A percentile compares a stretch with the other conserved stretches of the same genome.
These are phyloP conservation scores for Acrocephalus kingi DNA, from an alignment of 2,113 vertebrate genomes.

Conservation along the genomic window DNA sequence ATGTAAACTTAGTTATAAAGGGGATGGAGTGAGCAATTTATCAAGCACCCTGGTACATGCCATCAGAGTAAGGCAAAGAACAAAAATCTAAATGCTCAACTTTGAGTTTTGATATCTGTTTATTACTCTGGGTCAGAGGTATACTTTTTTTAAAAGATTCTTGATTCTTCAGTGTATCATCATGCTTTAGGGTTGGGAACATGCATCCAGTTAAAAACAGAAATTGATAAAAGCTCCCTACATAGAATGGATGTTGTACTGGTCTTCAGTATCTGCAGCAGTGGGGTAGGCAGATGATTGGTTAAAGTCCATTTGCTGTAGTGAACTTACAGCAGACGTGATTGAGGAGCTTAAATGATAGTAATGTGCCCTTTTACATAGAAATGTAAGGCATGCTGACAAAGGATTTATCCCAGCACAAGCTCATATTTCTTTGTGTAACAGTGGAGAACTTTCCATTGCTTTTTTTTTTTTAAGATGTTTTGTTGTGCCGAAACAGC, in stretches of 20 bases:
- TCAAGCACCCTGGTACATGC: background rate
- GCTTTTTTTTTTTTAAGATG: background rate
- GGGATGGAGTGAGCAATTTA: background rate
- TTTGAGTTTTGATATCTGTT: background rate
- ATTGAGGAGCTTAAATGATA: background rate
- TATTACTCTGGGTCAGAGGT: background rate
- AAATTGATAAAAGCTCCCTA: background rate
- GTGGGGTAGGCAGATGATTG: background rate
- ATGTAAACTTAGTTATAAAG: background rate
- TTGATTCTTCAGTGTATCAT: background rate
- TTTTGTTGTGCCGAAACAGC: background rate
- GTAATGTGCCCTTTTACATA: background rate
- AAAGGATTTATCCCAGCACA: background rate
- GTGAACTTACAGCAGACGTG: background rate
- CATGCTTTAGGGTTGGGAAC: background rate
- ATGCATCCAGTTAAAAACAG: background rate
- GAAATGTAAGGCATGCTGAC: background rate
- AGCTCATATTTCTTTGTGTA: background rate
- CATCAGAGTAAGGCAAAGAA: background rate
- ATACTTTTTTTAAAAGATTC: background rate
- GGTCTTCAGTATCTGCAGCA: background rate
- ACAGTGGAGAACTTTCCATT: slow-evolving; percentile 7
- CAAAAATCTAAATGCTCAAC: background rate
- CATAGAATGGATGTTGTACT: background rate
- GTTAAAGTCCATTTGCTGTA: background rate